phyloP scores from a whole-genome alignment of 2,797 vertebrate species.

The Lagocephalus sceleratus region DNA sequence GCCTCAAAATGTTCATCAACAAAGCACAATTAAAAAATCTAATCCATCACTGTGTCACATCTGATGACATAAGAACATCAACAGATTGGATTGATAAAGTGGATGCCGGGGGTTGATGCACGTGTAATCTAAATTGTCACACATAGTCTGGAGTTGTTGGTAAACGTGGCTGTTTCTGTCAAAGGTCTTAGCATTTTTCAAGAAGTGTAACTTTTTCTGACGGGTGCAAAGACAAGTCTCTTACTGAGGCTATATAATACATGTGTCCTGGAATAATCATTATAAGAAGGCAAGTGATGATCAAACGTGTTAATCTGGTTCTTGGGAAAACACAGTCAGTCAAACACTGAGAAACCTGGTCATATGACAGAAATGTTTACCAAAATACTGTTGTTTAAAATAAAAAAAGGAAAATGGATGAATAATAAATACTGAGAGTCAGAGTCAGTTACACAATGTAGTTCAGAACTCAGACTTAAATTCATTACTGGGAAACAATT shows the following conservation, averaged over 20 bases:
- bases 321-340: constrained; percentile 25
- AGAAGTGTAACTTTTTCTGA: neutral
- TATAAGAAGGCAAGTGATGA: constrained; percentile 4
- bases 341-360: constrained; percentile 16
- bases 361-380: neutral
- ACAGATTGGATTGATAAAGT: constrained; percentile 8
- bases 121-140: neutral
- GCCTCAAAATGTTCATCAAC: neutral
- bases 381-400: neutral
- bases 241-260: no score
- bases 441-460: no score
- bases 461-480: no score
- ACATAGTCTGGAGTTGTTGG: neutral
- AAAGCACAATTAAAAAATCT: neutral
- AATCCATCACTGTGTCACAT: constrained; percentile 1
- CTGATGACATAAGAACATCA: constrained; percentile 18
- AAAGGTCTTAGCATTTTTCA: neutral
- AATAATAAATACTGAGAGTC: no score
- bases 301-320: constrained; percentile 28
- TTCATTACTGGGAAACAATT: no score
- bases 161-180: neutral
- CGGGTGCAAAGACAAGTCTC: no score
- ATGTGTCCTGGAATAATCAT: neutral
- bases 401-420: constrained; percentile 1
- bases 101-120: constrained; percentile 19